phyloP scores from a whole-genome alignment of 2,797 vertebrate species.

The Gallinago solitaria region DNA sequence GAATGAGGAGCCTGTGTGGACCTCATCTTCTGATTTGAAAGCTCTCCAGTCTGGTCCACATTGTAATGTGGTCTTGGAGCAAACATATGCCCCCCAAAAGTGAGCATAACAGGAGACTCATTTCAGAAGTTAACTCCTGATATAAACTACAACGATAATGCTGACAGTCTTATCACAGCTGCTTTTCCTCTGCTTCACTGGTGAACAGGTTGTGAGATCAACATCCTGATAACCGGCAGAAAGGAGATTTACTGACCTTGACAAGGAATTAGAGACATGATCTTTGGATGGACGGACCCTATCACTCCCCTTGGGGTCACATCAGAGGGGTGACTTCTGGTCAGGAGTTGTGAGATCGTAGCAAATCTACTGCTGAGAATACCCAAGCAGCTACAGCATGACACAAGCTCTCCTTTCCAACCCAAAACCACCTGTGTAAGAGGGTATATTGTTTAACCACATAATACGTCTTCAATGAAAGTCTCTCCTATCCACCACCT shows the following conservation, averaged over 20 bases:
- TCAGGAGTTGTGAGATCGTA: neutral
- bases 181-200: neutral
- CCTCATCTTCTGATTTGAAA: neutral
- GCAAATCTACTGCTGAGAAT: neutral
- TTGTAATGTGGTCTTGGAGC: neutral
- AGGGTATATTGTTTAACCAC: neutral
- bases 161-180: neutral
- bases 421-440: neutral
- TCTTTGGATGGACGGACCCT: neutral
- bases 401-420: neutral
- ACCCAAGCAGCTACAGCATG: neutral
- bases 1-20: neutral
- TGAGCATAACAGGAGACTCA: neutral
- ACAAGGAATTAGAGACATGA: neutral
- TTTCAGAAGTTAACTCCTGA: neutral
- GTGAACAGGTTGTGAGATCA: neutral
- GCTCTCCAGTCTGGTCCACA: neutral
- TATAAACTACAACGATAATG: neutral
- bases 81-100: neutral
- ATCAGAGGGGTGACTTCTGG: neutral
- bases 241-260: neutral
- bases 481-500: neutral
- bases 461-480: neutral
- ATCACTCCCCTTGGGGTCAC: neutral
- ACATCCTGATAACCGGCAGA: neutral